These are phyloP conservation scores for Harpalus rubripes DNA, from an alignment of 2,888 invertebrate species.

Conservation along the genomic window DNA sequence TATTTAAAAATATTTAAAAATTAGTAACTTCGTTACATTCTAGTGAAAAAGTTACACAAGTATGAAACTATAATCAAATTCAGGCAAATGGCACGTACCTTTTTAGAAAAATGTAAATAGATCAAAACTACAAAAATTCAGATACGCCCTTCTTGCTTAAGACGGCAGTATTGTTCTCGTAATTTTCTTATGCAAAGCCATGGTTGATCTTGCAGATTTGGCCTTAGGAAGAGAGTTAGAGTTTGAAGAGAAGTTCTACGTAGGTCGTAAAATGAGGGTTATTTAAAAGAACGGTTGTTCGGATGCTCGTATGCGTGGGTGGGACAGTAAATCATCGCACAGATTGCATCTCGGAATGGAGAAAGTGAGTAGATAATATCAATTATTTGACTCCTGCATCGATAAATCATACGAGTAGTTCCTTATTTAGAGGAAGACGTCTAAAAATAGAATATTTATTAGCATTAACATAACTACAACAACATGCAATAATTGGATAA, in stretches of 20 bases:
- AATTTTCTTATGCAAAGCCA: background rate
- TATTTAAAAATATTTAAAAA: too few relatives aligned
- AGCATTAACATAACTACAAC: background rate
- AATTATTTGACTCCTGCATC: conserved; percentile 40
- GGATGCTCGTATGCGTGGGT: conserved; percentile 27
- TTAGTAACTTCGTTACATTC: too few relatives aligned
- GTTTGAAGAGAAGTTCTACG: background rate
- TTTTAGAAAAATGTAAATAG: too few relatives aligned
- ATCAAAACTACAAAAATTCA: too few relatives aligned
- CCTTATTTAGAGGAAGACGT: background rate
- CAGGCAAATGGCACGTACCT: too few relatives aligned
- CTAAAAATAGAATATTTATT: background rate
- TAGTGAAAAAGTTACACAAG: too few relatives aligned
- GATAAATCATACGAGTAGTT: conserved; percentile 23
- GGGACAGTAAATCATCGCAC: conserved; percentile 38
- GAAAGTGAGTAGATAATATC: conserved; percentile 46
- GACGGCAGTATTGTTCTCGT: too few relatives aligned
- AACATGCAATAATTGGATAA: background rate
- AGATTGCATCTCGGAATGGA: conserved; percentile 30
- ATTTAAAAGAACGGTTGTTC: conserved; percentile 2
- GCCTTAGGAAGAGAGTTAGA: background rate
- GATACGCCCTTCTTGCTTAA: too few relatives aligned
- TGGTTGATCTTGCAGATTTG: background rate
- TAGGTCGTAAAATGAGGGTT: conserved; percentile 2
- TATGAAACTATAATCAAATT: too few relatives aligned